Percentiles rank a stretch among this genome's conserved stretches.
These are phyloP conservation scores for Vulpes lagopus DNA, from an alignment of 2,113 vertebrate species.

Conservation along the genomic window DNA sequence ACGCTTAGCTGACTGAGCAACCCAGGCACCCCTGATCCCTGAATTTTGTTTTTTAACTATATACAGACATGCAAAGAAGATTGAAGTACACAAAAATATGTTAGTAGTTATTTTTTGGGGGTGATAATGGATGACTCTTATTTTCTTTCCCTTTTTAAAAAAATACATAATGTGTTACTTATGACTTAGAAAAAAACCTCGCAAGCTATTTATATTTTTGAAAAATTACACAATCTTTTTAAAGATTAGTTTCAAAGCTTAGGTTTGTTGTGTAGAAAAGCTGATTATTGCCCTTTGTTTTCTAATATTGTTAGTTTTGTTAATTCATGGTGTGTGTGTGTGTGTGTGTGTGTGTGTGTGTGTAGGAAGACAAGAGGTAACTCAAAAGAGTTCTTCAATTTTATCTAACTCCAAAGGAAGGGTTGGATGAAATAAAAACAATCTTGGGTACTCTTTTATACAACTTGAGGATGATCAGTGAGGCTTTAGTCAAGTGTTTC, in stretches of 20 bases:
- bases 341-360: neutral
- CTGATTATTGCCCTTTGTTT: slow-evolving; percentile 30
- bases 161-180: neutral
- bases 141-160: neutral
- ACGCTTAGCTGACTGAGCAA: neutral
- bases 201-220: neutral
- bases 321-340: neutral
- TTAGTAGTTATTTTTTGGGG: neutral
- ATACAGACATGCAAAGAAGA: neutral
- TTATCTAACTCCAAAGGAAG: slow-evolving; percentile 11
- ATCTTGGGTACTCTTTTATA: neutral
- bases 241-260: neutral
- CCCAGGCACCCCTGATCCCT: neutral
- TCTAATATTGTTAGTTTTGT: neutral
- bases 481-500: slow-evolving; percentile 20
- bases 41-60: neutral
- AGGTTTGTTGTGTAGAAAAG: slow-evolving; percentile 30
- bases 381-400: neutral
- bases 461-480: neutral
- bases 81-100: neutral
- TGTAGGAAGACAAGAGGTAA: neutral
- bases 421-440: neutral
- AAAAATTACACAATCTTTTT: neutral
- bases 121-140: neutral
- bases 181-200: slow-evolving; percentile 23